Evolutionary conservation across 1,140 invertebrate species (phyloP).

Genomic region (Vollenhovia emeryi): DNA sequence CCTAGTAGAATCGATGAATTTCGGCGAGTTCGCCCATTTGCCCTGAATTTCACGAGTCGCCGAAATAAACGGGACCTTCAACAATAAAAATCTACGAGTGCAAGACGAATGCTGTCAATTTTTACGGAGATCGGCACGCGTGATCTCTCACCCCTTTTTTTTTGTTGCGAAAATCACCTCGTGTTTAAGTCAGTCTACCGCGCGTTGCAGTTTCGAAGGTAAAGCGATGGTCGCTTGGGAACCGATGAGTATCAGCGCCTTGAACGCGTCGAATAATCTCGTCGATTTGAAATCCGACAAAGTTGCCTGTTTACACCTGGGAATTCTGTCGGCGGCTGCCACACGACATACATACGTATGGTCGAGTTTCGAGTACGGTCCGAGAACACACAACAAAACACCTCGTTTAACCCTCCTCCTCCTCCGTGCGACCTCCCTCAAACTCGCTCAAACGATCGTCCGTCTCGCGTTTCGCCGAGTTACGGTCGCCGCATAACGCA

Average conservation of each 20-base stretch:
- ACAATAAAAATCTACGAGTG: neutral
- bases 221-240: neutral
- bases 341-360: constrained; percentile 4
- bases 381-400: constrained; percentile 58
- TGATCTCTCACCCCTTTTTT: no score
- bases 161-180: no score
- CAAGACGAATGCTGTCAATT: neutral
- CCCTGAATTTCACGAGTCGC: neutral
- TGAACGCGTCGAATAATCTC: constrained; percentile 44
- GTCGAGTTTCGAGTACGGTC: constrained; percentile 18
- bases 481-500: constrained; percentile 49
- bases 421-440: constrained; percentile 5
- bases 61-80: neutral
- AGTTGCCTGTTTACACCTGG: constrained; percentile 43
- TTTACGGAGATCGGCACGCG: no score
- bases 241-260: constrained; percentile 19
- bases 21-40: neutral
- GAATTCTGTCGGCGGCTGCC: constrained; percentile 13
- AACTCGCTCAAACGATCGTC: constrained; percentile 55
- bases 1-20: neutral
- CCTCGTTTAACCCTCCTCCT: constrained; percentile 46
- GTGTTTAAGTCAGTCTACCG: neutral
- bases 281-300: constrained; percentile 51
- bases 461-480: constrained; percentile 57
- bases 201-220: neutral